A percentile compares a stretch with the other conserved stretches of the same genome.
These are phyloP conservation scores for Plemyria rubiginata DNA, from an alignment of 2,888 invertebrate species.

Conservation along the genomic window DNA sequence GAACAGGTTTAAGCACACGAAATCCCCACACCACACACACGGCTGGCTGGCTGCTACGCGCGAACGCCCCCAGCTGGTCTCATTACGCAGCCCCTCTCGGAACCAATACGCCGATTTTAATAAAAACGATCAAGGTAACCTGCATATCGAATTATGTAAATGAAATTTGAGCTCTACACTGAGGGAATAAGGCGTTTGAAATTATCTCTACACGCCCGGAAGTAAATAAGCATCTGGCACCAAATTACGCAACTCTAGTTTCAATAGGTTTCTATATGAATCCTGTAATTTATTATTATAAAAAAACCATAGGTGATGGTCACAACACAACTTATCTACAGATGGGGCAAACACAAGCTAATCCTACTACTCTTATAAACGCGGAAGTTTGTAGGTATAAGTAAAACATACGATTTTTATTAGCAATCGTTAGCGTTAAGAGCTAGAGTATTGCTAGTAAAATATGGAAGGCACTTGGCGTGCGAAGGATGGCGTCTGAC, in stretches of 20 bases:
- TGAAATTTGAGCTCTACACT: slow-evolving; percentile 4
- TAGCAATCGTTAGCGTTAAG: background rate
- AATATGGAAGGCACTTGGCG: slow-evolving; percentile 7
- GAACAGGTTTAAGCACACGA: slow-evolving; percentile 60
- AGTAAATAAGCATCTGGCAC: background rate
- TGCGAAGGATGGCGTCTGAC: too few relatives aligned
- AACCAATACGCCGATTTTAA: slow-evolving; percentile 60
- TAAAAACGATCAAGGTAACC: slow-evolving; percentile 39
- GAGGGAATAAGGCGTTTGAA: background rate
- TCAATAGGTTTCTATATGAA: too few relatives aligned
- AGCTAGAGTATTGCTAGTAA: slow-evolving; percentile 10
- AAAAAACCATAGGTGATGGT: too few relatives aligned
- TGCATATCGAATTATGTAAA: slow-evolving; percentile 22
- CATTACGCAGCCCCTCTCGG: slow-evolving; percentile 66
- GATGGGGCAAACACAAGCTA: too few relatives aligned
- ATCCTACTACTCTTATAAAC: too few relatives aligned
- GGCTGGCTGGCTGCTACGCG: slow-evolving; percentile 74
- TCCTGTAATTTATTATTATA: too few relatives aligned
- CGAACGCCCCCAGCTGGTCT: slow-evolving; percentile 72
- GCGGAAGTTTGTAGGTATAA: too few relatives aligned
- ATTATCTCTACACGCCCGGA: background rate
- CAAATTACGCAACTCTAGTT: background rate
- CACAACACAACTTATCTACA: too few relatives aligned
- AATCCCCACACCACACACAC: slow-evolving; percentile 65
- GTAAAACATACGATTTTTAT: too few relatives aligned